A percentile compares a stretch with the other conserved stretches of the same genome.
Evolutionary conservation across 2,113 vertebrate genomes (phyloP).

Genomic region (Serinus canaria): DNA sequence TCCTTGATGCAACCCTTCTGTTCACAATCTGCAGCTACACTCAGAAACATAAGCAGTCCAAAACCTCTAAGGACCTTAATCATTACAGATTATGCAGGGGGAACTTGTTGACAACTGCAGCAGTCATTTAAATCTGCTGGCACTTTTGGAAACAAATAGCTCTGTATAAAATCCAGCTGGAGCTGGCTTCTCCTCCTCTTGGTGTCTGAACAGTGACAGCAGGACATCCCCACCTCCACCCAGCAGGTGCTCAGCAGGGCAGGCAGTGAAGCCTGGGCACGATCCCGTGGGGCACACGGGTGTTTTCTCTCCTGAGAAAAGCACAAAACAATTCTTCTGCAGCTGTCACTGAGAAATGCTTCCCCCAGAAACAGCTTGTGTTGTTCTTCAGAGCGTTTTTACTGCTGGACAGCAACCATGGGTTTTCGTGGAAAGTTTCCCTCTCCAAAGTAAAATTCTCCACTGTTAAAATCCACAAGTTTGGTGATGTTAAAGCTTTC

Average conservation of each 20-base stretch:
- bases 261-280: neutral
- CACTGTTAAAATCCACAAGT: neutral
- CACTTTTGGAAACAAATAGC: neutral
- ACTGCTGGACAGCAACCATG: neutral
- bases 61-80: slow-evolving; percentile 32
- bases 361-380: neutral
- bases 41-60: slow-evolving; percentile 14
- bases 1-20: slow-evolving; percentile 25
- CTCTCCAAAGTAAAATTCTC: neutral
- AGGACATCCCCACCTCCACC: neutral
- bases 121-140: slow-evolving; percentile 24
- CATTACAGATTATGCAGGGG: neutral
- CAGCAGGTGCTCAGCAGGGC: neutral
- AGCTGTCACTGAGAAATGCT: neutral
- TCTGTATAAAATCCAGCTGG: neutral
- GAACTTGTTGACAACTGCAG: slow-evolving; percentile 24
- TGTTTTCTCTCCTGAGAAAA: neutral
- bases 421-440: neutral
- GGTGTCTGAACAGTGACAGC: neutral
- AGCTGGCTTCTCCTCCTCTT: neutral
- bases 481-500: neutral
- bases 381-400: neutral
- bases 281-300: fast-evolving
- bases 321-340: neutral
- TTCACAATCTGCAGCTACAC: slow-evolving; percentile 30